Conservation (phyloP, 2,113 vertebrate genomes). For the Syngnathus floridae region DNA sequence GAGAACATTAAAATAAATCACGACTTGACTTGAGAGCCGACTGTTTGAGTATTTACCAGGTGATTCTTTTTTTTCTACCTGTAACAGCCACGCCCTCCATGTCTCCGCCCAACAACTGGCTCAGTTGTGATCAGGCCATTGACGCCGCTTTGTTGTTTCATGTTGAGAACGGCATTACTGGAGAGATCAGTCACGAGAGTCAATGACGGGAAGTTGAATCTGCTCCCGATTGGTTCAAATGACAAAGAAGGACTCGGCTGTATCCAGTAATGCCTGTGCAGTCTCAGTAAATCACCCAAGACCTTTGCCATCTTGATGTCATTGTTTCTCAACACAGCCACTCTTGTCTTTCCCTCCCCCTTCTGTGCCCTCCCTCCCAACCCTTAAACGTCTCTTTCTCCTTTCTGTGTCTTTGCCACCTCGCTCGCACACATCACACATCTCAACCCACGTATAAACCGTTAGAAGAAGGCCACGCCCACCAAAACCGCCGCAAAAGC, state of each 20-base stretch:
- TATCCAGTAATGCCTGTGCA: conserved; percentile 75
- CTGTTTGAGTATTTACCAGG: no score
- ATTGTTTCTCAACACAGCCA: conserved; percentile 73
- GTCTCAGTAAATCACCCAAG: conserved; percentile 68
- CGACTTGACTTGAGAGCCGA: neutral
- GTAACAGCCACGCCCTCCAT: conserved; percentile 54
- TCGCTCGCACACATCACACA: conserved; percentile 53
- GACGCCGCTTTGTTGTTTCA: conserved; percentile 67
- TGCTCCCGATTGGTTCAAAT: neutral
- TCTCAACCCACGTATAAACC: conserved; percentile 43
- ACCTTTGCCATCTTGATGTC: conserved; percentile 68
- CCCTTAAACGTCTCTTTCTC: conserved; percentile 37
- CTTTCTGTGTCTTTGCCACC: conserved; percentile 38
- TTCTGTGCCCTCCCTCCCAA: conserved; percentile 65
- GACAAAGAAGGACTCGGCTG: conserved; percentile 36
- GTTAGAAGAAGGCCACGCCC: conserved; percentile 60
- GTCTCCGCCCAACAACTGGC: conserved; percentile 58
- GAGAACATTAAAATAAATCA: neutral
- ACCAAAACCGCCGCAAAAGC: conserved; percentile 54
- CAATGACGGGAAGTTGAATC: conserved; percentile 1
- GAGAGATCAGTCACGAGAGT: conserved; percentile 48
- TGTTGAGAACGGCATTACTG: conserved; percentile 75
- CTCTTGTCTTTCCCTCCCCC: conserved; percentile 69
- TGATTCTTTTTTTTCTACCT: conserved; percentile 3
- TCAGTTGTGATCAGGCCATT: conserved; percentile 56